These are phyloP conservation scores for Uloborus plumipes DNA, from an alignment of 2,888 invertebrate species.

Conservation along the genomic window DNA sequence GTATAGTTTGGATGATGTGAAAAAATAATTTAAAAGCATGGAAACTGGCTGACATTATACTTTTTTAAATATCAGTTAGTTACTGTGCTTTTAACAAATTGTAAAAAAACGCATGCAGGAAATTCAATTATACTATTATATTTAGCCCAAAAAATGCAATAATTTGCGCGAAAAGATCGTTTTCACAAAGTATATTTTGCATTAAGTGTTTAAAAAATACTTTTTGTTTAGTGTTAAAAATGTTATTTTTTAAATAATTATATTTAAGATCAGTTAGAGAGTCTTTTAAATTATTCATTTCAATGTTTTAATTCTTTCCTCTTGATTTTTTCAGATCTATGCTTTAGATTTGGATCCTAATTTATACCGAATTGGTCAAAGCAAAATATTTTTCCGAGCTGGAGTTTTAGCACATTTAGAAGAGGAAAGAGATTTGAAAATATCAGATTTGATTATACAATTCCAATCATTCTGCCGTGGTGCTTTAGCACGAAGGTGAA, in stretches of 20 bases:
- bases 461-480: conserved; percentile 98
- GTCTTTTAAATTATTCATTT: not conserved
- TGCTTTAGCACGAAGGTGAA: conserved; percentile 84
- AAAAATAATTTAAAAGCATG: too few species aligned
- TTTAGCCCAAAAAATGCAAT: too few species aligned
- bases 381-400: conserved; percentile 99
- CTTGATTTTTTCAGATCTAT: conserved; percentile 76
- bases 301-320: not conserved
- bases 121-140: too few species aligned
- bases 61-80: too few species aligned
- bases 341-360: conserved; percentile 96
- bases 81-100: too few species aligned
- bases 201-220: too few species aligned
- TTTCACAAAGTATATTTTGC: too few species aligned
- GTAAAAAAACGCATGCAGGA: too few species aligned
- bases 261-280: not conserved
- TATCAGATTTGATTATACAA: conserved; percentile 97
- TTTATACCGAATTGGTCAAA: conserved; percentile 96
- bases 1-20: too few species aligned
- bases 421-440: conserved; percentile 98
- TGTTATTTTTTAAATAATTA: not conserved
- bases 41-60: too few species aligned
- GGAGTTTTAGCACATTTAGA: conserved; percentile 98
- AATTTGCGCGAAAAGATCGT: too few species aligned
- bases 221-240: too few species aligned